Evolutionary conservation across 1,140 invertebrate genomes (phyloP).

Genomic region (Aphelinus certus): DNA sequence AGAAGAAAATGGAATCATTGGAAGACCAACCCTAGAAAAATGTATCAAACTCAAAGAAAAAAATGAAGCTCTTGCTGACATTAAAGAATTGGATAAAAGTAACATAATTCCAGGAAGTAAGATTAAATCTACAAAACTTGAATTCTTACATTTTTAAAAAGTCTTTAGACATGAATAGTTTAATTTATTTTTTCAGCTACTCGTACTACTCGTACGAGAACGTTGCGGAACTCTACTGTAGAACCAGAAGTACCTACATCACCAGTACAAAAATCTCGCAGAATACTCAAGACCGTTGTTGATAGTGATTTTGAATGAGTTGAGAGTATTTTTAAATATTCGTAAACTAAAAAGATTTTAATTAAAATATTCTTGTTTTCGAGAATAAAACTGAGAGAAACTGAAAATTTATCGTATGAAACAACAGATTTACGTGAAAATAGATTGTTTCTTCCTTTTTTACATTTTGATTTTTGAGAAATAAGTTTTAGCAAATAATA

Average conservation of each 20-base stretch:
- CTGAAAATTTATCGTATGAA: too few relatives aligned
- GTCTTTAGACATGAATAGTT: neutral
- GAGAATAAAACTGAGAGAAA: too few relatives aligned
- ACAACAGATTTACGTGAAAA: too few relatives aligned
- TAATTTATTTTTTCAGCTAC: constrained; percentile 44
- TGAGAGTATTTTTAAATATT: too few relatives aligned
- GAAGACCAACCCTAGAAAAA: constrained; percentile 56
- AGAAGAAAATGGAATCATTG: constrained; percentile 52
- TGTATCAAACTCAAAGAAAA: constrained; percentile 54
- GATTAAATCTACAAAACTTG: neutral
- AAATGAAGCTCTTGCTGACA: constrained; percentile 48
- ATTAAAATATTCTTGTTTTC: too few relatives aligned
- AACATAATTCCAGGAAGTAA: constrained; percentile 58
- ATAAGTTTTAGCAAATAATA: too few relatives aligned
- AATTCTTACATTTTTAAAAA: too few relatives aligned
- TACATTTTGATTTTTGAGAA: too few relatives aligned
- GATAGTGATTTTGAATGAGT: constrained; percentile 58
- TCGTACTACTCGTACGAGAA: constrained; percentile 52
- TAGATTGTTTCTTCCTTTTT: too few relatives aligned
- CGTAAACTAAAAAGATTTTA: too few relatives aligned
- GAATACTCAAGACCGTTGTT: constrained; percentile 49
- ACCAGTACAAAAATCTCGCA: constrained; percentile 42
- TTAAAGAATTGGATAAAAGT: constrained; percentile 48
- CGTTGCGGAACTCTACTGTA: constrained; percentile 30
- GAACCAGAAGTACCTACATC: constrained; percentile 34